These are phyloP conservation scores for Alces alces DNA, from an alignment of 2,113 vertebrate genomes.

Conservation along the genomic window DNA sequence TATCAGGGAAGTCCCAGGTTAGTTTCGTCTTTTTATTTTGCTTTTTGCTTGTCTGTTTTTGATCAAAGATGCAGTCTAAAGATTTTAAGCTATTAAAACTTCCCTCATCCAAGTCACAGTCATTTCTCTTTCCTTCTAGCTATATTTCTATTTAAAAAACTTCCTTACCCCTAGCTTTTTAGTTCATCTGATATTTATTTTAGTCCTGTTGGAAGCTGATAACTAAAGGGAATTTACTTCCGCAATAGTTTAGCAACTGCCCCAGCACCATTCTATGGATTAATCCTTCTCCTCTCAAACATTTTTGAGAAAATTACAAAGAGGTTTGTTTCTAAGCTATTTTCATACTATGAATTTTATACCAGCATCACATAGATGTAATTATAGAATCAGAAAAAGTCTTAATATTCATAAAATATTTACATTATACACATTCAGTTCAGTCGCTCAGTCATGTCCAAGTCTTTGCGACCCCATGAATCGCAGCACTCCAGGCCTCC, in stretches of 20 bases:
- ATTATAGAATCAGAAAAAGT: neutral
- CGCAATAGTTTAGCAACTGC: neutral
- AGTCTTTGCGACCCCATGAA: too few species aligned
- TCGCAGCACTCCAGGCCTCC: too few species aligned
- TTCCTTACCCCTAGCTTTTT: neutral
- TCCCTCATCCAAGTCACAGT: neutral
- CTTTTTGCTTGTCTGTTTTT: neutral
- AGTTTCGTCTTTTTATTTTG: neutral
- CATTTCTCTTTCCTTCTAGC: neutral
- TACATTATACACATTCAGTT: neutral
- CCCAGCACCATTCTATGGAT: neutral
- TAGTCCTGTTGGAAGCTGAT: neutral
- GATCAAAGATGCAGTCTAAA: neutral
- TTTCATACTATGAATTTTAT: neutral
- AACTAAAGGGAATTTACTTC: neutral
- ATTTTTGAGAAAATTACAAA: neutral
- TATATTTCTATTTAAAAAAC: neutral
- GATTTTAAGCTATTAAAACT: neutral
- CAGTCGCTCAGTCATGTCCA: too few species aligned
- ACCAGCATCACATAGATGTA: neutral
- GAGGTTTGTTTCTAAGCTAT: neutral
- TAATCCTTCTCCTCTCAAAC: neutral
- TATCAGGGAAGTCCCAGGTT: neutral
- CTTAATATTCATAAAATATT: neutral
- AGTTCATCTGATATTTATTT: neutral